phyloP scores from a whole-genome alignment of 2,113 vertebrate genomes.

The Erinaceus europaeus region DNA sequence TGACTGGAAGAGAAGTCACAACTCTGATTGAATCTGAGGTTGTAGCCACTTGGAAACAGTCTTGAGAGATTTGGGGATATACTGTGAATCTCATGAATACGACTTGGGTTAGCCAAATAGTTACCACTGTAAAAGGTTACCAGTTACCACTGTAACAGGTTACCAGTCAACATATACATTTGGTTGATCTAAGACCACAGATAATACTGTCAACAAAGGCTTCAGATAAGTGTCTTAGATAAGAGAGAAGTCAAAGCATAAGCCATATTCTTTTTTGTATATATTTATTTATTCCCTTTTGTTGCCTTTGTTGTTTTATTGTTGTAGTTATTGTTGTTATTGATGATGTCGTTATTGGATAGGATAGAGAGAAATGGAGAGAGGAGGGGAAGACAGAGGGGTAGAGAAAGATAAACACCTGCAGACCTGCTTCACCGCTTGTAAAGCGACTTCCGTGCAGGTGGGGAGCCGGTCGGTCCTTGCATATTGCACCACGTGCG shows the following conservation, averaged over 20 bases:
- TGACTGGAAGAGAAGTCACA: neutral
- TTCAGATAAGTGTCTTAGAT: neutral
- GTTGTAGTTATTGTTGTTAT: too few species aligned
- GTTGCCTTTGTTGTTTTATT: too few species aligned
- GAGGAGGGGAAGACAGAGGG: too few species aligned
- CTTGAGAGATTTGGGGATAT: neutral
- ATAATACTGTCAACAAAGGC: neutral
- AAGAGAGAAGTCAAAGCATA: neutral
- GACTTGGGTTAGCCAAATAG: neutral
- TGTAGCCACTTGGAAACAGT: neutral
- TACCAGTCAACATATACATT: neutral
- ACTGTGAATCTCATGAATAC: neutral
- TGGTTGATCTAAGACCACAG: neutral
- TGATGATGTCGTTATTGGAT: too few species aligned
- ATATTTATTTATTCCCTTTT: too few species aligned
- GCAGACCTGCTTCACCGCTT: too few species aligned
- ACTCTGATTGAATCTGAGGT: neutral
- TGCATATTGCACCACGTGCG: too few species aligned
- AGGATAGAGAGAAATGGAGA: too few species aligned
- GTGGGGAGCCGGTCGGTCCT: too few species aligned
- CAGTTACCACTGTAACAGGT: neutral
- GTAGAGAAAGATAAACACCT: too few species aligned
- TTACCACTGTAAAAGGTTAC: neutral
- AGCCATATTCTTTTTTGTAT: too few species aligned
- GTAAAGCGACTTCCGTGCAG: too few species aligned